Percentiles rank a stretch among this genome's conserved stretches.
Conservation (phyloP, 2,113 vertebrate species). For the Danio rerio region DNA sequence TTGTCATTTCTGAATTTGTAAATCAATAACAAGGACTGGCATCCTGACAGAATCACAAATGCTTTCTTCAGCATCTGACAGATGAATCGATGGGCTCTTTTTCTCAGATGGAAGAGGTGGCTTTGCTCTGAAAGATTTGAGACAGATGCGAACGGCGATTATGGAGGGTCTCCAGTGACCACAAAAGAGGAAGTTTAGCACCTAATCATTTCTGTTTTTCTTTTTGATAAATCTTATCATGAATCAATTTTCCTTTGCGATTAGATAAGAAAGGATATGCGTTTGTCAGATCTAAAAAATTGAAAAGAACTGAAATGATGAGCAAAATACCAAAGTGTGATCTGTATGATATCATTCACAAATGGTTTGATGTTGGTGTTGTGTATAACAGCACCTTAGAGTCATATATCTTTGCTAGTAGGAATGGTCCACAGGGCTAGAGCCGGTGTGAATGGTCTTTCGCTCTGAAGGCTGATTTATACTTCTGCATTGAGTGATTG, state of each 20-base stretch:
- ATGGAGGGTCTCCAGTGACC: slow-evolving; percentile 21
- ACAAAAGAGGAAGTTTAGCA: slow-evolving; percentile 13
- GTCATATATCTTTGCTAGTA: background rate
- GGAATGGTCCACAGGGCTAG: background rate
- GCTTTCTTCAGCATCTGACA: slow-evolving; percentile 37
- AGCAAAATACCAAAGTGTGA: background rate
- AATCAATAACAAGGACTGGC: slow-evolving; percentile 27
- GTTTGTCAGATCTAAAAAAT: background rate
- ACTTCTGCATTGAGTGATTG: no score
- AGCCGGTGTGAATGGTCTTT: no score
- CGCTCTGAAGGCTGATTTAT: no score
- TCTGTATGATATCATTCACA: background rate
- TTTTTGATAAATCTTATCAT: background rate
- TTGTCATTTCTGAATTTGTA: slow-evolving; percentile 33
- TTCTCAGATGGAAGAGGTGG: slow-evolving; percentile 32
- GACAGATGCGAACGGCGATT: slow-evolving; percentile 21
- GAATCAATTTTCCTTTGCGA: slow-evolving; percentile 21
- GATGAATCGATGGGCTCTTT: slow-evolving; percentile 29
- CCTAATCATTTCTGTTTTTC: slow-evolving; percentile 14
- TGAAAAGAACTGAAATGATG: background rate
- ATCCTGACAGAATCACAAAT: slow-evolving; percentile 28
- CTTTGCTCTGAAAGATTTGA: slow-evolving; percentile 32
- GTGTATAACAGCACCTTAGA: no score
- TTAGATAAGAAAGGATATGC: slow-evolving; percentile 1
- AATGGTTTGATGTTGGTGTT: background rate